Evolutionary conservation across 2,113 vertebrate species (phyloP).

Genomic region (Engystomops pustulosus): DNA sequence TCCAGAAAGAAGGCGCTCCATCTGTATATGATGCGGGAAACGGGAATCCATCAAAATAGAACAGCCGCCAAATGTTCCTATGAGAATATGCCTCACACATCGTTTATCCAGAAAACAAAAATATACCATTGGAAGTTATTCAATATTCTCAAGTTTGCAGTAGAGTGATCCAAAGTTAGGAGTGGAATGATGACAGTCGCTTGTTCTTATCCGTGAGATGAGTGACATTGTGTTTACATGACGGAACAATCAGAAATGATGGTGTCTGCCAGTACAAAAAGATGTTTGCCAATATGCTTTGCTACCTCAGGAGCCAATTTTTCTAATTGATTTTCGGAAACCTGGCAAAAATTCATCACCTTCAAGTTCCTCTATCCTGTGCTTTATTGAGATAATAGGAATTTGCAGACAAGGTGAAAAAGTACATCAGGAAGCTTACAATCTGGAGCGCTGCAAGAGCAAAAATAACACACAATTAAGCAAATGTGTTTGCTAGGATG

Average conservation of each 20-base stretch:
- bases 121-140: slow-evolving; percentile 20
- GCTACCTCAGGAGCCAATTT: slow-evolving; percentile 20
- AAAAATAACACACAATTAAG: neutral
- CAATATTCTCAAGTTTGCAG: neutral
- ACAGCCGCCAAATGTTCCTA: neutral
- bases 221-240: slow-evolving; percentile 36
- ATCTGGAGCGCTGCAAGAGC: neutral
- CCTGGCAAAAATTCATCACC: slow-evolving; percentile 44
- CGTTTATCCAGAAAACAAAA: slow-evolving; percentile 26
- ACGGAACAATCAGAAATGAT: slow-evolving; percentile 12
- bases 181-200: slow-evolving; percentile 7
- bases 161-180: slow-evolving; percentile 17
- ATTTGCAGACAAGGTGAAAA: neutral
- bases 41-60: slow-evolving; percentile 31
- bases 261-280: slow-evolving; percentile 19
- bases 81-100: slow-evolving; percentile 13
- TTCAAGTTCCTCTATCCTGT: slow-evolving; percentile 22
- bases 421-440: neutral
- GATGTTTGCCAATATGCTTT: slow-evolving; percentile 43
- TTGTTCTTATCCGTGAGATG: neutral
- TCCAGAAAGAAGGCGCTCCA: slow-evolving; percentile 22
- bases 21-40: slow-evolving; percentile 19
- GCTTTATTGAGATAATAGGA: neutral
- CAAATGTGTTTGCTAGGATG: no score
- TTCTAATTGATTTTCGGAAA: slow-evolving; percentile 33